Conservation (phyloP, 2,113 vertebrate species). For the Mionectes macconnelli region DNA sequence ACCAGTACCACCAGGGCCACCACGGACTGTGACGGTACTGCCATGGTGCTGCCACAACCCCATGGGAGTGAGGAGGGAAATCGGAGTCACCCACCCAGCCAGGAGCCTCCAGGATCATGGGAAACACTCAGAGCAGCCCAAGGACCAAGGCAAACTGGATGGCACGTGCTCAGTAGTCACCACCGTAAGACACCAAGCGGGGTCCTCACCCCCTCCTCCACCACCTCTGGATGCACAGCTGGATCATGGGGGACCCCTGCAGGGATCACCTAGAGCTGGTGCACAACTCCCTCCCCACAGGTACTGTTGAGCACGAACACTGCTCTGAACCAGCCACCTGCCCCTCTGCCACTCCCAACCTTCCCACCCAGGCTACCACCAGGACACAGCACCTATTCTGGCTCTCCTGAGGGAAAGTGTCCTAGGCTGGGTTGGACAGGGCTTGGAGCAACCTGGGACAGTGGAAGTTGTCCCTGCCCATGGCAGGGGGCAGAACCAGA, state of each 20-base stretch:
- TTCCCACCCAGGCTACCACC: not conserved
- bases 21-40: not conserved
- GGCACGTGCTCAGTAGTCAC: not conserved
- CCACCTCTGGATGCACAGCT: too few species aligned
- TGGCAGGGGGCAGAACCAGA: not conserved
- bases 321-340: not conserved
- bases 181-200: rapidly evolving
- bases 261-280: not conserved
- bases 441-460: not conserved
- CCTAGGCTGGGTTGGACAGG: not conserved
- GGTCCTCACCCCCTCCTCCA: not conserved
- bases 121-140: not conserved
- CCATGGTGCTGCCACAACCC: not conserved
- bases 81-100: not conserved
- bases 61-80: not conserved
- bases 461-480: not conserved
- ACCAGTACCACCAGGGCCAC: not conserved
- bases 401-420: not conserved
- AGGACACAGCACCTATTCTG: rapidly evolving
- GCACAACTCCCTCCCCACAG: not conserved
- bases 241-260: not conserved
- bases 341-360: not conserved
- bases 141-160: not conserved
- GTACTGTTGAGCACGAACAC: not conserved
- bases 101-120: not conserved